Evolutionary conservation across 2,888 invertebrate species (phyloP).

Genomic region (Yponomeuta malinellus): DNA sequence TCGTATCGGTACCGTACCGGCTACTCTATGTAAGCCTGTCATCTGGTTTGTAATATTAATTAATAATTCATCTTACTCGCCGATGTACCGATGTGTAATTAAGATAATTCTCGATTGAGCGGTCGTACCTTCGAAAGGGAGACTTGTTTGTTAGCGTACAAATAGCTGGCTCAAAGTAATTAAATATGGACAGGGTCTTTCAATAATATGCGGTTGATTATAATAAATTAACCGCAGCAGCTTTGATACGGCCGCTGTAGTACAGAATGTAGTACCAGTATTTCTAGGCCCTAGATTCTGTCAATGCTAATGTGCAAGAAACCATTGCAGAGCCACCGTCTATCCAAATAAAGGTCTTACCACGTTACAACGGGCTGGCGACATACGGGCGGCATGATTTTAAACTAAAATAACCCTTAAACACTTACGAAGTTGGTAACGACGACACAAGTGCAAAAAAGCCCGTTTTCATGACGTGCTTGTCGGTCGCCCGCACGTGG

Average conservation of each 20-base stretch:
- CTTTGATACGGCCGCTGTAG: not conserved
- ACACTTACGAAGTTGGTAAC: too few species aligned
- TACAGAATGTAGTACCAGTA: not conserved
- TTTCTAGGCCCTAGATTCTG: too few species aligned
- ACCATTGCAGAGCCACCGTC: too few species aligned
- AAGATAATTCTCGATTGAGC: conserved; percentile 3
- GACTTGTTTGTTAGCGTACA: not conserved
- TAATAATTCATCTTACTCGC: not conserved
- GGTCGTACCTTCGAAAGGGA: conserved; percentile 1
- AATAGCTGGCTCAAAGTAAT: not conserved
- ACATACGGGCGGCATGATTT: too few species aligned
- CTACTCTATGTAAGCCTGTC: not conserved
- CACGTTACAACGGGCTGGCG: too few species aligned
- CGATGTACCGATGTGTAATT: not conserved
- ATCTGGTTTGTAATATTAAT: not conserved
- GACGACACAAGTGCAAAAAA: too few species aligned
- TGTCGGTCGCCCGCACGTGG: too few species aligned
- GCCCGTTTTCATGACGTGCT: too few species aligned
- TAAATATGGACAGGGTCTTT: not conserved
- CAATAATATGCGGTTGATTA: conserved; percentile 1
- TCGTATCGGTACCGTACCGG: not conserved
- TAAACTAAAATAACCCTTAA: too few species aligned
- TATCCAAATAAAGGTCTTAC: too few species aligned
- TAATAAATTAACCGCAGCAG: not conserved
- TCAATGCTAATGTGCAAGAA: too few species aligned